Evolutionary conservation across 2,888 invertebrate species (phyloP).

Genomic region (Auanema sp.): DNA sequence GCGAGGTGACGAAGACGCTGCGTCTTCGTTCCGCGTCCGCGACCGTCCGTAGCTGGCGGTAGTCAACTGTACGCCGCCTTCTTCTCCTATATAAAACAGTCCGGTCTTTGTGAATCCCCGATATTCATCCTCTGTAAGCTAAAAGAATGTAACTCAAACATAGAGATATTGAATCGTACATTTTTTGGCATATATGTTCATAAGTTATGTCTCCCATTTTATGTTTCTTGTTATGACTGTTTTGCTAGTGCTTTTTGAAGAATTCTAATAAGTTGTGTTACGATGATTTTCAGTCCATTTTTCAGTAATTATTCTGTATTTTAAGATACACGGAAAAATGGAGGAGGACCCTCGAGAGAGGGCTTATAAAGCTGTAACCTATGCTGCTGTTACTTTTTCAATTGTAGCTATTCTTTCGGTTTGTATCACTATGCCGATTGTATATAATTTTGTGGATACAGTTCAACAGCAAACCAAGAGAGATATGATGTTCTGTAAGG

Average conservation of each 20-base stretch:
- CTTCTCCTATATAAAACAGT: slow-evolving; percentile 14
- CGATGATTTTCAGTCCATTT: too few relatives aligned
- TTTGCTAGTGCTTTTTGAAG: too few relatives aligned
- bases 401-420: slow-evolving; percentile 60
- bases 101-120: slow-evolving; percentile 16
- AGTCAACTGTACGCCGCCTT: neutral
- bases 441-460: slow-evolving; percentile 63
- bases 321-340: slow-evolving; percentile 15
- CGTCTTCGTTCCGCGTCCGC: slow-evolving; percentile 41
- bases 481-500: slow-evolving; percentile 63
- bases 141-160: too few relatives aligned
- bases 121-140: slow-evolving; percentile 4
- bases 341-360: slow-evolving; percentile 56
- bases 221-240: too few relatives aligned
- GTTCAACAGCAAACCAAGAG: slow-evolving; percentile 61
- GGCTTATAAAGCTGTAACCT: slow-evolving; percentile 64
- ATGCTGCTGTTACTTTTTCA: slow-evolving; percentile 62
- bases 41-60: slow-evolving; percentile 25
- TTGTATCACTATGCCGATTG: slow-evolving; percentile 63
- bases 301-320: neutral
- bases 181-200: too few relatives aligned
- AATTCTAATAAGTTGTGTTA: too few relatives aligned
- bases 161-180: too few relatives aligned
- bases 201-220: too few relatives aligned
- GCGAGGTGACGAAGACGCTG: too few relatives aligned